A percentile compares a stretch with the other conserved stretches of the same genome.
Conservation (phyloP, 2,888 invertebrate species). For the Bhutanitis thaidina region DNA sequence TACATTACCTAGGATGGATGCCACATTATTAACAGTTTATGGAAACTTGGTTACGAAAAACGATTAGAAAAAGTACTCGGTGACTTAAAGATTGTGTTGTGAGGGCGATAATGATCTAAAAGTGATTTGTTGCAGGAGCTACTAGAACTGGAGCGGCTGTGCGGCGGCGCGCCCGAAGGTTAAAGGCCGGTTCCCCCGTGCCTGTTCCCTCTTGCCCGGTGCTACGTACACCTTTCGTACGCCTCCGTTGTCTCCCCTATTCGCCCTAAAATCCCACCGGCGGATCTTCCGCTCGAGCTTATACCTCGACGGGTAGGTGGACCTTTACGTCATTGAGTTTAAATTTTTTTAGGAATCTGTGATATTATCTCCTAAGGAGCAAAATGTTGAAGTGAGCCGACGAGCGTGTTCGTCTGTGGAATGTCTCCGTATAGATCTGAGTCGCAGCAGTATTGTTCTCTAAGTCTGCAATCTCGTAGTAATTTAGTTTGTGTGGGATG, state of each 20-base stretch:
- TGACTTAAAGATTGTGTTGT: too few relatives aligned
- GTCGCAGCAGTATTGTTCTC: not conserved
- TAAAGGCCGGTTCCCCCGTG: constrained; percentile 29
- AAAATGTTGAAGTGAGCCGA: not conserved
- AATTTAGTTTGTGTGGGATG: constrained; percentile 5
- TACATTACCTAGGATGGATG: too few relatives aligned
- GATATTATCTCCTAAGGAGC: constrained; percentile 22
- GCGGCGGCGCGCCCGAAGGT: constrained; percentile 61
- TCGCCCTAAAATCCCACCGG: not conserved
- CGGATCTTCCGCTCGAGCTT: constrained; percentile 9
- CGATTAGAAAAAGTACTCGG: too few relatives aligned
- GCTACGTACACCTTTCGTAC: constrained; percentile 18
- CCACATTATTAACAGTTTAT: too few relatives aligned
- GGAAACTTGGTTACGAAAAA: too few relatives aligned
- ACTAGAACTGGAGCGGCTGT: constrained; percentile 57
- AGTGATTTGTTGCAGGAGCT: constrained; percentile 48
- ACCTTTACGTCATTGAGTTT: constrained; percentile 17
- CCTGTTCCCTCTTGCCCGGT: constrained; percentile 22
- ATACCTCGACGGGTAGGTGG: constrained; percentile 25
- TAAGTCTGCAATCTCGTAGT: constrained; percentile 13
- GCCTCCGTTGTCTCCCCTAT: constrained; percentile 10
- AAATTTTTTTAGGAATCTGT: constrained; percentile 20
- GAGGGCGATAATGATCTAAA: not conserved
- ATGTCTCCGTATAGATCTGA: constrained; percentile 5
- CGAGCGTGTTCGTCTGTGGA: not conserved